Percentiles rank a stretch among this genome's conserved stretches.
These are phyloP conservation scores for Halcyon leucocephala DNA, from an alignment of 2,797 vertebrate genomes.

Conservation along the genomic window DNA sequence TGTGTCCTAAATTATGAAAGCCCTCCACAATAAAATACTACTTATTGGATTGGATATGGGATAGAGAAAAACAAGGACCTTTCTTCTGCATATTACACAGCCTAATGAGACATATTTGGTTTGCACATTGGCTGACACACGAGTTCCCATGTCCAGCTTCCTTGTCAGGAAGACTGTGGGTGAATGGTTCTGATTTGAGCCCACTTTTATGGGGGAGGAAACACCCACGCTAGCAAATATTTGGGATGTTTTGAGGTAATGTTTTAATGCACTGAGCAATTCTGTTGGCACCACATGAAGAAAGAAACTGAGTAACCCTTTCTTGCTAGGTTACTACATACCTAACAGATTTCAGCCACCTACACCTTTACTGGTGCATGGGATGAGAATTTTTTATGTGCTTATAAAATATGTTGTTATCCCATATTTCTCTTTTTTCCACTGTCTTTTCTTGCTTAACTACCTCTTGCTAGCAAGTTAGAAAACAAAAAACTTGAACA, in stretches of 20 bases:
- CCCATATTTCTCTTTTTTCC: background rate
- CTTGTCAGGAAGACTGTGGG: background rate
- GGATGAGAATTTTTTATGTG: background rate
- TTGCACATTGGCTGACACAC: background rate
- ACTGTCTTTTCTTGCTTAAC: background rate
- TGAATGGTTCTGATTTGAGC: background rate
- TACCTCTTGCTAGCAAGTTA: background rate
- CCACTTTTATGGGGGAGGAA: background rate
- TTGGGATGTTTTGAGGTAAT: conserved; percentile 9
- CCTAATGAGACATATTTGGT: background rate
- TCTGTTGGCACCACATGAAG: background rate
- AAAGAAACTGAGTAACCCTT: background rate
- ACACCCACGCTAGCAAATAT: background rate
- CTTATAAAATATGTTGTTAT: background rate
- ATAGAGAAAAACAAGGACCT: background rate
- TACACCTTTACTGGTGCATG: background rate
- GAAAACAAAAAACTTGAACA: background rate
- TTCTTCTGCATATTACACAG: background rate
- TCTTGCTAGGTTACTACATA: background rate
- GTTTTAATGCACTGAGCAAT: conserved; percentile 34
- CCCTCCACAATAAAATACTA: background rate
- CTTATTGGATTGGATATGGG: background rate
- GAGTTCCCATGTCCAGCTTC: background rate
- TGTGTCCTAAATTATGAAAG: background rate
- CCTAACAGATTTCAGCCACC: conserved; percentile 25